These are phyloP conservation scores for Ibidorhyncha struthersii DNA, from an alignment of 2,113 vertebrate species.

Conservation along the genomic window DNA sequence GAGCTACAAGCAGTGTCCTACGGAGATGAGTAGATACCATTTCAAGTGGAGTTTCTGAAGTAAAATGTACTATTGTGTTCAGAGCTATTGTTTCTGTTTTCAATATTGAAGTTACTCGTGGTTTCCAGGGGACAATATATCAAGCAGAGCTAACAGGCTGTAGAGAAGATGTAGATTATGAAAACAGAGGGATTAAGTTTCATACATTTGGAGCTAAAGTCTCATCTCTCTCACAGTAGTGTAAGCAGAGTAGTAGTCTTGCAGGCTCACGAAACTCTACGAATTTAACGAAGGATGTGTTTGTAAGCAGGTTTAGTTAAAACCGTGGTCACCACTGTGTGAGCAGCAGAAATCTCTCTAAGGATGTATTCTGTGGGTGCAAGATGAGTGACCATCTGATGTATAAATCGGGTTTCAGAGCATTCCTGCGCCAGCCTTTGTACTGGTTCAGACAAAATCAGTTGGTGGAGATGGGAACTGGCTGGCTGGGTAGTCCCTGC, in stretches of 20 bases:
- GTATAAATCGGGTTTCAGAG: not conserved
- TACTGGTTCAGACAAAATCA: not conserved
- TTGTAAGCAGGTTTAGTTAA: not conserved
- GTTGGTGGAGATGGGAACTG: not conserved
- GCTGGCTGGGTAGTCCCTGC: not conserved
- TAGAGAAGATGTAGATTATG: conserved; percentile 49
- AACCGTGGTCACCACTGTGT: not conserved
- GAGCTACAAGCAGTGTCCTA: conserved; percentile 13
- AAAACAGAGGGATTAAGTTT: conserved; percentile 62
- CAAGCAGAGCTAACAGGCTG: conserved; percentile 48
- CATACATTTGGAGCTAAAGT: not conserved
- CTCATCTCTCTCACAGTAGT: not conserved
- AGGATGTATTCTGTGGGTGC: not conserved
- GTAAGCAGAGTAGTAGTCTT: not conserved
- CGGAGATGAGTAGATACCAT: not conserved
- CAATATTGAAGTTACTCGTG: conserved; percentile 46
- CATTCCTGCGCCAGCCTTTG: not conserved
- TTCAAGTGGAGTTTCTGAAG: conserved; percentile 39
- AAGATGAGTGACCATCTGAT: not conserved
- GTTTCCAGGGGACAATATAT: conserved; percentile 56
- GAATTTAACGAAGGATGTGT: not conserved
- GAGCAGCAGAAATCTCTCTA: not conserved
- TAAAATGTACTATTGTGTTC: conserved; percentile 47
- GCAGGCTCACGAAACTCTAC: not conserved
- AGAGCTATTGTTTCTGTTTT: conserved; percentile 58